Base-by-base conservation (phyloP, 2,888 invertebrate genomes). In the Macrosiphum euphorbiae region DNA sequence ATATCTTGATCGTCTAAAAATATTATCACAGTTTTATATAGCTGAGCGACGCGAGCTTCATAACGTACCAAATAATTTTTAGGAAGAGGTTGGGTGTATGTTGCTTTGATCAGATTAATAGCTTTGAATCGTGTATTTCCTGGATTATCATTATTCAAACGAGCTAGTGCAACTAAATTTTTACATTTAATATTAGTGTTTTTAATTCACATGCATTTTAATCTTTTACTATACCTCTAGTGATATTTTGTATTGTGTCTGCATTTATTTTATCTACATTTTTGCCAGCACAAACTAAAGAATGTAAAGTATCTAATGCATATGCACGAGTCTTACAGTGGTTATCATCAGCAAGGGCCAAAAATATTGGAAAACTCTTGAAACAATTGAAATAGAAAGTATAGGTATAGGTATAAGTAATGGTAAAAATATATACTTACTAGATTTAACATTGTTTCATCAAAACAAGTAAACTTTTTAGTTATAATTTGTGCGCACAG, bases 1-100 rank as follows among this genome's bases (percentile, higher is more conserved):
- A 98, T 96, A 94, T 98, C 97, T 0, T 97, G 97, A 95, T 98
- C 98, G 95, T 99, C 99, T 94, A 98, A 96, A 96, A 99, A 98
- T 92, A 98, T 96, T 91, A 99, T 96, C 95, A 98, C 96, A 4
- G 98, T 97, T 95, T 97, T 97, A 95, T 97, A 97, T 0, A 98
- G 96, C 0, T 97, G 96, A 95, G 98, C 97, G 11, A 98, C 96
- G 95, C 98, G 98, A 0, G 97, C 96, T 87, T 96, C 96, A 95
- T 96, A 97, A 95, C 96, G 96, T 7, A 90, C 16, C 41, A 94
- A 50, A 61, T 94, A 94, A 61, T 0, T 95, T 95, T 50, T 96
- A 96, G 93, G 90, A 90, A 94, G 93, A 50, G 93, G 93, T 41
- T 90, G 28, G 10, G 86, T 67, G 11, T 86, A 94, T 3, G 50